Conservation (phyloP, 92 coral and sea anemone species). For the Epizoanthus scotinus region DNA sequence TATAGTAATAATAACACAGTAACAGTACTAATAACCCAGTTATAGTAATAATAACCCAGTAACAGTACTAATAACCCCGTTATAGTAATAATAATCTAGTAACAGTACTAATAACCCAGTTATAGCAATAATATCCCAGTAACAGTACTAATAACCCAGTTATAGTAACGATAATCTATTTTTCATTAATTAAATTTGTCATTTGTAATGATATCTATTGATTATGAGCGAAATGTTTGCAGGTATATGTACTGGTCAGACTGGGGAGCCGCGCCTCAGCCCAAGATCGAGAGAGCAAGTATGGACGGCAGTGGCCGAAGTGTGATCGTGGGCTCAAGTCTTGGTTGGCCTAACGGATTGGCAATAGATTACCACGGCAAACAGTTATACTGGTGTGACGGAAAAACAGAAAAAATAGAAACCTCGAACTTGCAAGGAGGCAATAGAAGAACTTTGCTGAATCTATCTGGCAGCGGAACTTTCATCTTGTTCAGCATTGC, state of each 20-base stretch:
- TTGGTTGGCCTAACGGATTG: constrained; percentile 11
- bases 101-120: no score
- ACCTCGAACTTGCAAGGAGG: constrained; percentile 8
- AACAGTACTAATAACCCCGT: no score
- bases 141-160: no score
- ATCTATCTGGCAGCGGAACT: not conserved
- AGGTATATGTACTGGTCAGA: constrained; percentile 62
- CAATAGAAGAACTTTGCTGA: constrained; percentile 1
- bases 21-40: no score
- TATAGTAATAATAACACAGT: no score
- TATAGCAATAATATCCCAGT: no score
- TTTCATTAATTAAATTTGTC: not conserved
- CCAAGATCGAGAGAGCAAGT: constrained; percentile 52
- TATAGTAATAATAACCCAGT: no score
- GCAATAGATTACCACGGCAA: not conserved
- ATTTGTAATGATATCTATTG: not conserved
- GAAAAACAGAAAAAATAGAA: not conserved
- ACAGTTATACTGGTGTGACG: constrained; percentile 19
- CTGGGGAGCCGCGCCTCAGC: constrained; percentile 40
- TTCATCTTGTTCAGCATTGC: not conserved
- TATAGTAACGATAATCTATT: no score
- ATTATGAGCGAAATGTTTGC: not conserved
- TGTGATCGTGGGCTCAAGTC: constrained; percentile 7
- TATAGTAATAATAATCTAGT: no score
- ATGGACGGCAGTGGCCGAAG: constrained; percentile 23